Percentiles rank a stretch among this genome's conserved stretches.
These are phyloP conservation scores for Dynastes maya DNA, from an alignment of 2,888 invertebrate species.

Conservation along the genomic window DNA sequence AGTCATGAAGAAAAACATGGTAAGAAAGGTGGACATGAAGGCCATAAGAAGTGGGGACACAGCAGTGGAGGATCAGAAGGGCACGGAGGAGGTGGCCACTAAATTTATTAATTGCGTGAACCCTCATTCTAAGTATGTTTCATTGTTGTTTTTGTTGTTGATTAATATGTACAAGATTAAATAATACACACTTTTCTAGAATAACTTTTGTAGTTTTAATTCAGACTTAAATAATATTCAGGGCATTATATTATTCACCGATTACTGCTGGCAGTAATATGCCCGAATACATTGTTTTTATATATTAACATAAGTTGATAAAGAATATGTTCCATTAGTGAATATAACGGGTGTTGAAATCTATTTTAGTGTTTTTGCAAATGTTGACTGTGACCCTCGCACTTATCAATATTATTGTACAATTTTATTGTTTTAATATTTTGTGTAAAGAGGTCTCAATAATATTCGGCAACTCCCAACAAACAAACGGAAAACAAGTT, in stretches of 20 bases:
- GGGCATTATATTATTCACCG: neutral
- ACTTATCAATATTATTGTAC: no score
- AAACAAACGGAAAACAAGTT: no score
- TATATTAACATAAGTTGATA: no score
- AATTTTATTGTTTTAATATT: no score
- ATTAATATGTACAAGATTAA: conserved; percentile 40
- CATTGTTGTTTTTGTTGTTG: conserved; percentile 42
- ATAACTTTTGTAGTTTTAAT: neutral
- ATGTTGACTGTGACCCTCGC: no score
- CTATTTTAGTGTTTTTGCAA: no score
- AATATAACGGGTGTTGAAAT: no score
- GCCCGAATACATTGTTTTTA: no score
- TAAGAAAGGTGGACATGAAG: conserved; percentile 85
- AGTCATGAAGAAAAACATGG: conserved; percentile 83
- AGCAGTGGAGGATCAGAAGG: conserved; percentile 56
- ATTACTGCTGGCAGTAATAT: no score
- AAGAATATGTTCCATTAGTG: no score
- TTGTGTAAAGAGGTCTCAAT: no score
- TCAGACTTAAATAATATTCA: neutral
- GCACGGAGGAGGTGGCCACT: conserved; percentile 47
- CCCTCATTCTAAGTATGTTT: conserved; percentile 1
- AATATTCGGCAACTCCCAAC: no score
- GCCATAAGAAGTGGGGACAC: conserved; percentile 85
- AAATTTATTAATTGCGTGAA: neutral
- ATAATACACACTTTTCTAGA: conserved; percentile 35